Base-by-base conservation (phyloP, 2,113 vertebrate species). In the Psammodynastes pulverulentus region DNA sequence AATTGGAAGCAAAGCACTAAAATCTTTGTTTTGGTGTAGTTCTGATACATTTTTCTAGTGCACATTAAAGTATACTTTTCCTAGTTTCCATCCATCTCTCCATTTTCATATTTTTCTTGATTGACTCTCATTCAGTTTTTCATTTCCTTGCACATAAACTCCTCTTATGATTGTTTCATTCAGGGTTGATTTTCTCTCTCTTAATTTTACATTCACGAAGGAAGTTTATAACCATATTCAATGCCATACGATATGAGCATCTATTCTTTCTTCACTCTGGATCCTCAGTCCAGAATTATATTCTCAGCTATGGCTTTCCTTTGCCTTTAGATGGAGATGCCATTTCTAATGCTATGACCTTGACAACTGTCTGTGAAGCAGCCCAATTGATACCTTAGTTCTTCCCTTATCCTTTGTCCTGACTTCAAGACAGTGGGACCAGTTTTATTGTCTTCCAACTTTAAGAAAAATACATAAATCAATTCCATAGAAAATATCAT, bases 121-220 rank as follows among this genome's bases (percentile, higher is more conserved):
- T 92, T 86, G 43, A 86, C 91, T 51, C 46, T 34, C 79, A 86
- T 88, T 89, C 88, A 89, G 46, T 88, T 54, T 49, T n/a, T 89
- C n/a, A 89, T 62, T 62, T 62, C 23, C 39, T 89, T 92, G 53
- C 79, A 58, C 10, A 4, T 49, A 85, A 43, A 43, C 79, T 58
- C 91, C 8, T 86, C 23, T 86, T 9, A 51, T 7, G 21, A 29
- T 29, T 56, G 72, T 84, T 86, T 49, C 45, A 89, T 54, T 51
- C 23, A 51, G 53, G 29, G 8, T 89, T 34, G 23, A 51, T 62
- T 52, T 88, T 19, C 10, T 19, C 62, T 34, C 34, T 56, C 9
- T 53, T 56, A 53, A 48, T 92, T 39, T 87, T 86, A 29, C 67
- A 52, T 45, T 19, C 3, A 29, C 10, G 17, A 1, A 58, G 7